Base-by-base conservation (phyloP, 2,888 invertebrate genomes). In the Tuberolachnus salignus region DNA sequence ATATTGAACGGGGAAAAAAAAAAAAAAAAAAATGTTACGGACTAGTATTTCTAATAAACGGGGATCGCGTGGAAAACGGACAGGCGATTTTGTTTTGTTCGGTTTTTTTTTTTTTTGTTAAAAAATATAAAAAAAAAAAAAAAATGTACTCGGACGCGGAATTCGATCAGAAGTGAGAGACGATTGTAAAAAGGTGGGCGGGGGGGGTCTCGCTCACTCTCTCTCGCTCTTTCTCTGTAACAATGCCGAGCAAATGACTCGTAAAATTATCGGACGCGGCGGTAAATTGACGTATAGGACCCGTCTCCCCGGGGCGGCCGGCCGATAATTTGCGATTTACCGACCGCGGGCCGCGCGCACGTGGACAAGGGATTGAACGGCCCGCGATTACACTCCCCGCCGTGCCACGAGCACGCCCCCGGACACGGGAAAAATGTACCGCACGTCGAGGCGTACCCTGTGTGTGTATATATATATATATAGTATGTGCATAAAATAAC, bases 231-330 rank as follows among this genome's bases (percentile, higher is more conserved):
- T 16, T 16, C 26, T 14, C 2, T 10, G 59, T n/a, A 69, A 78
- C 78, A 69, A 78, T 78, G 78, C 59, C 49, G 46, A 69, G 42
- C 78, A 78, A 78, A 78, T 78, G 78, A 78, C 78, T 78, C 78
- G 78, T 78, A 78, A 78, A 78, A 78, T 78, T 69, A 78, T 69
- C 75, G 67, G 67, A n/a, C 23, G n/a, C n/a, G 19, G 57, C 6
- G 21, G 46, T 49, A 14, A 42, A 51, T 13, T 69, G 69, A 69
- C 78, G 67, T 46, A 78, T 44, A 19, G 78, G 69, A 21, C 78
- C 69, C 61, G 69, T 78, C 78, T 59, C 67, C 59, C 69, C 49
- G 49, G 78, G 78, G 49, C 26, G 19, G 59, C 69, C 42, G 69
- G 69, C 49, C 69, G 78, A 78, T 78, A 78, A 78, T 78, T 78